Evolutionary conservation across 2,113 vertebrate genomes (phyloP).

Genomic region (Myxocyprinus asiaticus): DNA sequence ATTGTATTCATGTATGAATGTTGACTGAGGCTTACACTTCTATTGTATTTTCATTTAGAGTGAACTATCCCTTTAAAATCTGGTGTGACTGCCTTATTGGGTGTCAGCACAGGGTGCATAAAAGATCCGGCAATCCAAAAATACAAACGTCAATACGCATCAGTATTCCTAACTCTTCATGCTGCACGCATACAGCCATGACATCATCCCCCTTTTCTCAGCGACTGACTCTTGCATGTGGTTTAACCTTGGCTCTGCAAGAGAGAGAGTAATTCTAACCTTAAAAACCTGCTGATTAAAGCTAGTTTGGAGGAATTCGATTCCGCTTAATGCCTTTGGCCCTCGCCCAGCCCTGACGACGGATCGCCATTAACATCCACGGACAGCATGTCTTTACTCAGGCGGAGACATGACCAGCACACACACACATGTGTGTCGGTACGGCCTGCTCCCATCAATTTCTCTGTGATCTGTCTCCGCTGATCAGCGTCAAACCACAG

Average conservation of each 20-base stretch:
- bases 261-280: conserved; percentile 80
- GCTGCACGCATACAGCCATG: not conserved
- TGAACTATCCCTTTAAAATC: no score
- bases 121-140: not conserved
- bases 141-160: not conserved
- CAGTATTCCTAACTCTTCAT: not conserved
- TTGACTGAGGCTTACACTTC: no score
- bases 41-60: no score
- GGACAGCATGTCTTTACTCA: conserved; percentile 64
- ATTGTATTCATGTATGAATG: no score
- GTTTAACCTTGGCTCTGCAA: conserved; percentile 36
- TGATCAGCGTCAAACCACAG: conserved; percentile 18
- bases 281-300: conserved; percentile 93
- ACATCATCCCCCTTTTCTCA: conserved; percentile 22
- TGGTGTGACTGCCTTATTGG: no score
- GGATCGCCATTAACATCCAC: conserved; percentile 79
- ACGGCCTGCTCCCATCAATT: conserved; percentile 24
- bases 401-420: conserved; percentile 32
- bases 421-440: conserved; percentile 10
- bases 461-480: conserved; percentile 40
- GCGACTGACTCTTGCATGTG: conserved; percentile 24
- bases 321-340: conserved; percentile 87
- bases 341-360: conserved; percentile 69
- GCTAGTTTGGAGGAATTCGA: conserved; percentile 87
- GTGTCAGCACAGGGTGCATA: not conserved